phyloP scores from a whole-genome alignment of 2,888 invertebrate species.

The Salpingus planirostris region DNA sequence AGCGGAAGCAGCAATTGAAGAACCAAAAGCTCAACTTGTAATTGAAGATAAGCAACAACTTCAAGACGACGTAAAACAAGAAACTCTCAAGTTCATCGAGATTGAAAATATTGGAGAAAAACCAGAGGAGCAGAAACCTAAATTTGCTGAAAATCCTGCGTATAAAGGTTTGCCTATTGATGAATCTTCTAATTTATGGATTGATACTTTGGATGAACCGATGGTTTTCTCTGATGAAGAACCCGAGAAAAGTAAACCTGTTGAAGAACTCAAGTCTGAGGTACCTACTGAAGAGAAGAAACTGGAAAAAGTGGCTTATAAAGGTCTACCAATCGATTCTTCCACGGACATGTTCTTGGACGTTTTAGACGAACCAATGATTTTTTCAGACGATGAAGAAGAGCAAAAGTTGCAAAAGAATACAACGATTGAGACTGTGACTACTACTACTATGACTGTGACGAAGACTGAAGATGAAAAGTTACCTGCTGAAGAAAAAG shows the following conservation, averaged over 20 bases:
- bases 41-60: background rate
- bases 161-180: conserved; percentile 25
- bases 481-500: no score
- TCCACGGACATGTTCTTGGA: conserved; percentile 22
- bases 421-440: background rate
- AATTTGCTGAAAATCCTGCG: conserved; percentile 8
- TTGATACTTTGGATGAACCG: conserved; percentile 26
- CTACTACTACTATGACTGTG: conserved; percentile 3
- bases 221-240: conserved; percentile 22
- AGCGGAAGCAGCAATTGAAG: background rate
- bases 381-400: conserved; percentile 27
- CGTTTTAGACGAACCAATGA: conserved; percentile 28
- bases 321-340: conserved; percentile 24
- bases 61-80: background rate
- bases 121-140: conserved; percentile 1
- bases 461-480: no score
- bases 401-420: conserved; percentile 1
- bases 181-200: no score
- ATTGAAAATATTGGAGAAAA: background rate
- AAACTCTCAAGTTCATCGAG: conserved; percentile 1
- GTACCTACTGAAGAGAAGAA: conserved; percentile 3
- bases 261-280: background rate
- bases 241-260: background rate
- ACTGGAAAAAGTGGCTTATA: conserved; percentile 16
- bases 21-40: background rate